phyloP scores from a whole-genome alignment of 2,888 invertebrate species.

The Perdita meconis region DNA sequence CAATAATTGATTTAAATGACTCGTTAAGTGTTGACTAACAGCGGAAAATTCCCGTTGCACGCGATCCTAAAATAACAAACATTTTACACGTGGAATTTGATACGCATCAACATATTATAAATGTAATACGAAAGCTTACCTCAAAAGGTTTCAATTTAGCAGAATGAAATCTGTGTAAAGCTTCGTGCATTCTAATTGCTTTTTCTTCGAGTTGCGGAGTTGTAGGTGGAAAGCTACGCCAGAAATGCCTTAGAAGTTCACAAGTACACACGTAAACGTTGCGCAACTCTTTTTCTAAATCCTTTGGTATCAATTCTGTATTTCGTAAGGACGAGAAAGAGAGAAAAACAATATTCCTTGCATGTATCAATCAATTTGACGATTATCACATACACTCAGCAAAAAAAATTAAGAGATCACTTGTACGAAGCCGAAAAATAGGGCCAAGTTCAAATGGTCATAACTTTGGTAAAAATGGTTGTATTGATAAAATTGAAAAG shows the following conservation, averaged over 20 bases:
- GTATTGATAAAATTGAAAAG: no score
- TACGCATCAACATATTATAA: no score
- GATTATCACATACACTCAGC: not conserved
- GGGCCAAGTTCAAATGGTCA: no score
- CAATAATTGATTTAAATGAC: conserved; percentile 94
- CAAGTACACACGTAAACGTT: conserved; percentile 94
- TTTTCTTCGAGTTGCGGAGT: conserved; percentile 91
- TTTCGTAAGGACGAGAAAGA: no score
- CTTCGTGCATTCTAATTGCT: conserved; percentile 94
- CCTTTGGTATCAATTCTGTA: conserved; percentile 91
- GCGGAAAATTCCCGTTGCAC: conserved; percentile 93
- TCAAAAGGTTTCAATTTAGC: conserved; percentile 94
- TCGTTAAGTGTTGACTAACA: conserved; percentile 91
- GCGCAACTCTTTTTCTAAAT: conserved; percentile 93
- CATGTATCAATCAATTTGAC: not conserved
- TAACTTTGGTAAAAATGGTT: no score
- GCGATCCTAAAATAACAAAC: conserved; percentile 87
- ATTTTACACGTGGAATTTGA: no score
- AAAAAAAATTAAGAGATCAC: no score
- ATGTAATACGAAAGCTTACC: conserved; percentile 84
- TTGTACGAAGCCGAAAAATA: no score
- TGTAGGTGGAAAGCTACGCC: conserved; percentile 95
- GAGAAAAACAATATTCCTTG: no score
- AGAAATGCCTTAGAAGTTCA: conserved; percentile 96
- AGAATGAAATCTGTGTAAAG: conserved; percentile 94